Evolutionary conservation across 2,888 invertebrate species (phyloP).

Genomic region (Synergus itoensis): DNA sequence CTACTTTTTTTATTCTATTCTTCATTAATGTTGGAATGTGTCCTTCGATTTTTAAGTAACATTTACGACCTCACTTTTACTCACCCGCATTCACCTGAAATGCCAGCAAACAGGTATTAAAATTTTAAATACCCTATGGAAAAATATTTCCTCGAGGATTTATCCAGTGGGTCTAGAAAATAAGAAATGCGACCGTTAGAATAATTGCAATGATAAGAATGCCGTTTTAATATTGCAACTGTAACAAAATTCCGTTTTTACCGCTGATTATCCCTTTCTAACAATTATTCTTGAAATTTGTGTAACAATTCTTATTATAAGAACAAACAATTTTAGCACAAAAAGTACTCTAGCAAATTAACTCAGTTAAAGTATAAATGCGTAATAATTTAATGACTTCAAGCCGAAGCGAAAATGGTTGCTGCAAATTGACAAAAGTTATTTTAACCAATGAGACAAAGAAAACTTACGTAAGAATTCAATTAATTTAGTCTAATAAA

Average conservation of each 20-base stretch:
- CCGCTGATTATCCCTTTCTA: constrained; percentile 21
- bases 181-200: constrained; percentile 33
- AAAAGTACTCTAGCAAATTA: not conserved
- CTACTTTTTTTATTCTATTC: constrained; percentile 6
- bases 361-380: not conserved
- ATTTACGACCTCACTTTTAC: constrained; percentile 14
- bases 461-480: no score
- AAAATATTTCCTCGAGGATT: constrained; percentile 31
- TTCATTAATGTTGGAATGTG: not conserved
- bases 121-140: constrained; percentile 2
- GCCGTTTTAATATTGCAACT: constrained; percentile 21
- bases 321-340: not conserved
- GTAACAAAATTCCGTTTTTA: constrained; percentile 19
- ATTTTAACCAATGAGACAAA: not conserved
- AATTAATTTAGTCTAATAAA: not conserved
- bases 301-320: not conserved
- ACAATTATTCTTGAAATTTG: constrained; percentile 17
- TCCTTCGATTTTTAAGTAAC: constrained; percentile 28
- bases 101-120: constrained; percentile 18
- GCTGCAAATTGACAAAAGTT: not conserved
- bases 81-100: constrained; percentile 26
- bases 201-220: constrained; percentile 35
- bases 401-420: not conserved
- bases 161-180: constrained; percentile 16
- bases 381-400: not conserved